phyloP scores from a whole-genome alignment of 2,888 invertebrate species.

The Amiota minor region DNA sequence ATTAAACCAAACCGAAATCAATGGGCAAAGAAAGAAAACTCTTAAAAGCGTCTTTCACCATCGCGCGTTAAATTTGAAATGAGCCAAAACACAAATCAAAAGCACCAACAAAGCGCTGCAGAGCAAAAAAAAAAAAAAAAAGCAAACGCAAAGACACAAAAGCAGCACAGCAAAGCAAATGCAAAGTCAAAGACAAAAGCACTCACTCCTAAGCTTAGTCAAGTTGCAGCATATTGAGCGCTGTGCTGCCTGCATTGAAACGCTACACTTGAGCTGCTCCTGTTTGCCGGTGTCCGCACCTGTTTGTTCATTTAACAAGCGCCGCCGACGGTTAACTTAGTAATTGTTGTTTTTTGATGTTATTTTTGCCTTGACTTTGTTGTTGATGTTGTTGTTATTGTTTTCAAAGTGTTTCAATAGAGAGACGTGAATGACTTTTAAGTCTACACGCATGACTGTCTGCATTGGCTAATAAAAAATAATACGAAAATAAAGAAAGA shows the following conservation, averaged over 20 bases:
- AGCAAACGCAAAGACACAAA: neutral
- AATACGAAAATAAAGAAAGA: neutral
- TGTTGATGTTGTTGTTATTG: constrained; percentile 29
- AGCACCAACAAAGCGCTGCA: constrained; percentile 35
- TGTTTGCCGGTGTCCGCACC: constrained; percentile 30
- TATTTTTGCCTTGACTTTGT: constrained; percentile 58
- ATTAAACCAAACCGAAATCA: constrained; percentile 24
- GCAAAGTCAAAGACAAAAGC: too few relatives aligned
- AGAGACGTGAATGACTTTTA: constrained; percentile 38
- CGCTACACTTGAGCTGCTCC: constrained; percentile 21
- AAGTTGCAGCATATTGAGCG: constrained; percentile 41
- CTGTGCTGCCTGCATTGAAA: neutral
- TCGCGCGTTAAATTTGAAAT: constrained; percentile 51
- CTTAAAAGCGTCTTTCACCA: constrained; percentile 51
- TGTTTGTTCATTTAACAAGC: neutral
- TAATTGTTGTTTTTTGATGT: neutral
- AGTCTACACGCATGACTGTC: constrained; percentile 16
- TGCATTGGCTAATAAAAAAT: neutral
- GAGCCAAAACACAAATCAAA: constrained; percentile 38
- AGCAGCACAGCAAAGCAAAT: constrained; percentile 30
- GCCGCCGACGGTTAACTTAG: too few relatives aligned
- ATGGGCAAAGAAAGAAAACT: constrained; percentile 19
- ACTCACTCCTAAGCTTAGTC: constrained; percentile 45
- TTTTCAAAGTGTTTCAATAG: neutral
- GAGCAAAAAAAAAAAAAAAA: constrained; percentile 8